Evolutionary conservation across 2,797 vertebrate genomes (phyloP).

Genomic region (Esox masquinongy): DNA sequence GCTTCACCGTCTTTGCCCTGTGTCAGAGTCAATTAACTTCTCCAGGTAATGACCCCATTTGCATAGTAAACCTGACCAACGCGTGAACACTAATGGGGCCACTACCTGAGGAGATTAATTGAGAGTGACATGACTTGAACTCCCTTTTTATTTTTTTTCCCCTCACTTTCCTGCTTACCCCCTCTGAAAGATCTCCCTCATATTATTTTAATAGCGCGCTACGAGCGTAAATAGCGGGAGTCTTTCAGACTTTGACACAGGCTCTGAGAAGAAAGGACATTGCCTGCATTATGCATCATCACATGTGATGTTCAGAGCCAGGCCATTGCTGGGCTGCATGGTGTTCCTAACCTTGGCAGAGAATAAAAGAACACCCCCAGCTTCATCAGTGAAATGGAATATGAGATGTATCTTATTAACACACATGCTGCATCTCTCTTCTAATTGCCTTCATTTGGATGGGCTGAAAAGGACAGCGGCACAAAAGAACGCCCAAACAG

Average conservation of each 20-base stretch:
- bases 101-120: conserved; percentile 92
- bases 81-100: conserved; percentile 92
- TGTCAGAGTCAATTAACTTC: conserved; percentile 95
- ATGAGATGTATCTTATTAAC: neutral
- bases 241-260: conserved; percentile 85
- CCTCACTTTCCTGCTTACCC: conserved; percentile 26
- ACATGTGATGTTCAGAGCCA: conserved; percentile 42
- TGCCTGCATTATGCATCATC: conserved; percentile 73
- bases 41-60: conserved; percentile 94
- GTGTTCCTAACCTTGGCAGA: neutral
- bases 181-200: conserved; percentile 86
- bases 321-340: neutral
- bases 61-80: conserved; percentile 88
- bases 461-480: conserved; percentile 12
- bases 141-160: conserved; percentile 67
- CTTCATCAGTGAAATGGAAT: neutral
- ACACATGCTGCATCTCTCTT: conserved; percentile 35
- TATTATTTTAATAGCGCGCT: conserved; percentile 91
- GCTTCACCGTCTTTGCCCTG: conserved; percentile 74
- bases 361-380: neutral
- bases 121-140: conserved; percentile 95
- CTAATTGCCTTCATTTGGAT: conserved; percentile 51
- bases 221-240: conserved; percentile 88
- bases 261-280: conserved; percentile 73
- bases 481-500: neutral